Evolutionary conservation across 2,797 vertebrate species (phyloP).

Genomic region (Cryptoprocta ferox): DNA sequence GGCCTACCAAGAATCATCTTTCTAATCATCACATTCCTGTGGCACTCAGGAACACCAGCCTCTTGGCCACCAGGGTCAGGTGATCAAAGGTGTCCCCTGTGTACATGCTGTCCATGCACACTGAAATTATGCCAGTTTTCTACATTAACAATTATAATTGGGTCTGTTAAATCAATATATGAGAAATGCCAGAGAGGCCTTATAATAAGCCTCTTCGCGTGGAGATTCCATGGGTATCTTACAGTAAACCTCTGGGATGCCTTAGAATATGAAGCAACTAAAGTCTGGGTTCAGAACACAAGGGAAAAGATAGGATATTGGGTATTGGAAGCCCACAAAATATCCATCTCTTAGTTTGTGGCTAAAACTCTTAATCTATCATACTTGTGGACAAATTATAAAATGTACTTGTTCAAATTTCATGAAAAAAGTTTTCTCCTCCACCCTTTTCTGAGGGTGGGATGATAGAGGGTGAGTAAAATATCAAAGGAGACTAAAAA

Average conservation of each 20-base stretch:
- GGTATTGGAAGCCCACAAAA: neutral
- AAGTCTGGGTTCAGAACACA: neutral
- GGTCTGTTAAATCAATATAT: neutral
- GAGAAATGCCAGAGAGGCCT: neutral
- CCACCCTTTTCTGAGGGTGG: neutral
- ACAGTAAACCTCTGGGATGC: neutral
- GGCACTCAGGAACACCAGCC: neutral
- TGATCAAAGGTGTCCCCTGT: neutral
- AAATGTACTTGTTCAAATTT: neutral
- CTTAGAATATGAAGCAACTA: neutral
- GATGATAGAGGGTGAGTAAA: neutral
- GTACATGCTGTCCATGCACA: neutral
- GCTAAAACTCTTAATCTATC: neutral
- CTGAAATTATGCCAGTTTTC: neutral
- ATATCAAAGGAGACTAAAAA: neutral
- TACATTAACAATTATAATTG: neutral
- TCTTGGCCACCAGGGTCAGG: neutral
- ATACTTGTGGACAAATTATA: neutral
- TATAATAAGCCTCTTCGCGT: neutral
- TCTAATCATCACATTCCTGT: neutral
- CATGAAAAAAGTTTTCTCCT: neutral
- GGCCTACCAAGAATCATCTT: neutral
- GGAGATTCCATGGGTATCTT: neutral
- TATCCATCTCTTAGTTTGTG: neutral
- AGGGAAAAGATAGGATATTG: neutral